These are phyloP conservation scores for Ptyas mucosa DNA, from an alignment of 2,113 vertebrate genomes.

Conservation along the genomic window DNA sequence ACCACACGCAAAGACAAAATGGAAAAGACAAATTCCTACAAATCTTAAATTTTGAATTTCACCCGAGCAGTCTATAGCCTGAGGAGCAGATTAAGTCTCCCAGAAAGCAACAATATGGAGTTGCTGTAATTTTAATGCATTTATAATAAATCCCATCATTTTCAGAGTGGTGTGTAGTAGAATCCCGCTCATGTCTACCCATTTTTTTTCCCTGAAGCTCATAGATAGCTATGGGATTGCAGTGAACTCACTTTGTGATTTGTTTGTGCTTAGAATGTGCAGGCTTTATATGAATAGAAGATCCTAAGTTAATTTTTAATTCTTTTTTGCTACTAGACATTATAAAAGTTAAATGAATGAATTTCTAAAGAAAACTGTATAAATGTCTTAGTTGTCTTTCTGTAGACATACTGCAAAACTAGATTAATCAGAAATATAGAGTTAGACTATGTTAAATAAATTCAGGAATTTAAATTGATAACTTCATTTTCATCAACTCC, in stretches of 20 bases:
- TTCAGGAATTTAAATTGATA: not conserved
- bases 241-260: not conserved
- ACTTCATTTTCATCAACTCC: constrained; percentile 19
- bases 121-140: not conserved
- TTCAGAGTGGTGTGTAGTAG: not conserved
- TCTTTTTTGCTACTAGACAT: not conserved
- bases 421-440: not conserved
- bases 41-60: not conserved
- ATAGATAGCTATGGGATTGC: not conserved
- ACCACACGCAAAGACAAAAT: not conserved
- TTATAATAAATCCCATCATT: not conserved
- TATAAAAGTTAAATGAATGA: not conserved
- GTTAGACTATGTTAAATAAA: not conserved
- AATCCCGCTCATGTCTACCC: not conserved
- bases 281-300: not conserved
- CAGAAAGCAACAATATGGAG: not conserved
- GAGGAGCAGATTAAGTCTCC: not conserved
- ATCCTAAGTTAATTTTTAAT: not conserved
- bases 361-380: not conserved
- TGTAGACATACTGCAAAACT: not conserved
- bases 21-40: not conserved
- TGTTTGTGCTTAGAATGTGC: not conserved
- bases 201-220: not conserved
- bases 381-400: not conserved
- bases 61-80: not conserved